These are phyloP conservation scores for Pandemis cinnamomeana DNA, from an alignment of 2,888 invertebrate genomes.

Conservation along the genomic window DNA sequence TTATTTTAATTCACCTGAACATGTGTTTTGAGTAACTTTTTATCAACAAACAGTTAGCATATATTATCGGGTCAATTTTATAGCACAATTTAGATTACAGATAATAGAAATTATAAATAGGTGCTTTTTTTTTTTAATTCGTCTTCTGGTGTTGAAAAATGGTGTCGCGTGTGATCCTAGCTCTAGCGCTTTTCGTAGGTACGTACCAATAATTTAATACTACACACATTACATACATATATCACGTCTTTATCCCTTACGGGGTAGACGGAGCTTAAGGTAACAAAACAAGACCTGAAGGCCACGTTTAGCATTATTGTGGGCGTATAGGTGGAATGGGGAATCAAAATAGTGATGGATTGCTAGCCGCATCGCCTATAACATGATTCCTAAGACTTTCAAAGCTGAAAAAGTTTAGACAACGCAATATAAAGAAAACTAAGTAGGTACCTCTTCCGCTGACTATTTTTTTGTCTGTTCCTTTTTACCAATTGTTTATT, in stretches of 20 bases:
- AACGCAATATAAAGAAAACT: too few species aligned
- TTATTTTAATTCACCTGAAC: background rate
- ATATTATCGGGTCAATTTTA: constrained; percentile 12
- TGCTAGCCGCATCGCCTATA: too few species aligned
- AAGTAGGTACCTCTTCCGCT: too few species aligned
- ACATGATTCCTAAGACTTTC: too few species aligned
- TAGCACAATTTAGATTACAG: constrained; percentile 26
- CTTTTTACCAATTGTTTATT: background rate
- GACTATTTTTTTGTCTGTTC: background rate
- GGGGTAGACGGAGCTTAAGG: too few species aligned
- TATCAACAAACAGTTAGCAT: background rate
- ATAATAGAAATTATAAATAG: constrained; percentile 24
- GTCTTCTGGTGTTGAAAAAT: constrained; percentile 41
- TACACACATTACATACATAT: too few species aligned
- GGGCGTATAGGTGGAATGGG: too few species aligned
- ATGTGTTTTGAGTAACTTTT: background rate
- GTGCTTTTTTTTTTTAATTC: background rate
- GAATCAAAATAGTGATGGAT: too few species aligned
- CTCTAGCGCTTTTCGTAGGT: constrained; percentile 48
- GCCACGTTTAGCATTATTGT: too few species aligned
- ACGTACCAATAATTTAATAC: constrained; percentile 15
- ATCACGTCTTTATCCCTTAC: too few species aligned
- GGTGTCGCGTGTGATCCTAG: constrained; percentile 43
- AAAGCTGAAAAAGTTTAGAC: background rate
- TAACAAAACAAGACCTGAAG: too few species aligned